phyloP scores from a whole-genome alignment of 2,888 invertebrate genomes.

The Catocala fraxini region DNA sequence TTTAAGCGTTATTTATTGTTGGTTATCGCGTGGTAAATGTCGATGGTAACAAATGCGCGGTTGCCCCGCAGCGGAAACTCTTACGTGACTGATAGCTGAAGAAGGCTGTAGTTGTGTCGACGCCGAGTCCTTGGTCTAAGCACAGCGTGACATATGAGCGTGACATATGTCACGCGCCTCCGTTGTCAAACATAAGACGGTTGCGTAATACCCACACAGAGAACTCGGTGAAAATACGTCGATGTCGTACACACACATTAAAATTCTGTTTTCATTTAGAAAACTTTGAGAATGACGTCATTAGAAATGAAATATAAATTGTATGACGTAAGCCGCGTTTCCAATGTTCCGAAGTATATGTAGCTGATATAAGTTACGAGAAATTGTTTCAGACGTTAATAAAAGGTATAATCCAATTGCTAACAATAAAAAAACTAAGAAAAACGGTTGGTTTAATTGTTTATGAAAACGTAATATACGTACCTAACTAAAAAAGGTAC shows the following conservation, averaged over 20 bases:
- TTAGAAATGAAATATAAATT: neutral
- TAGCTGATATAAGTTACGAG: too few species aligned
- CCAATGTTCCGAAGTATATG: neutral
- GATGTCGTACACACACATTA: slow-evolving; percentile 8
- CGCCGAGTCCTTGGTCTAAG: slow-evolving; percentile 28
- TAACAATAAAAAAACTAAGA: too few species aligned
- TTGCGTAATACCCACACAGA: slow-evolving; percentile 28
- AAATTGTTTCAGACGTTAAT: too few species aligned
- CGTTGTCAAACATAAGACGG: slow-evolving; percentile 8
- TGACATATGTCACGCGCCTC: neutral
- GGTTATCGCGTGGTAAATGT: slow-evolving; percentile 28
- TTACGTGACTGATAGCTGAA: slow-evolving; percentile 14
- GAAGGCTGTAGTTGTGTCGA: neutral
- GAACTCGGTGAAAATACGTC: slow-evolving; percentile 26
- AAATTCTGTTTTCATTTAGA: slow-evolving; percentile 40
- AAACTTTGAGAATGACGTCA: slow-evolving; percentile 22
- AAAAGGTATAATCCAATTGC: too few species aligned
- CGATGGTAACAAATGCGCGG: slow-evolving; percentile 1
- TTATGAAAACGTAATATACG: too few species aligned
- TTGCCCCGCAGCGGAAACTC: slow-evolving; percentile 6
- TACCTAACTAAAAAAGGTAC: too few species aligned
- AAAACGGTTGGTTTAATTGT: too few species aligned
- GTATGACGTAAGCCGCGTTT: neutral
- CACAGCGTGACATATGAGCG: neutral
- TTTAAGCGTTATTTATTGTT: slow-evolving; percentile 25